Conservation (phyloP, 2,888 invertebrate species). For the Stenotaenia linearis region DNA sequence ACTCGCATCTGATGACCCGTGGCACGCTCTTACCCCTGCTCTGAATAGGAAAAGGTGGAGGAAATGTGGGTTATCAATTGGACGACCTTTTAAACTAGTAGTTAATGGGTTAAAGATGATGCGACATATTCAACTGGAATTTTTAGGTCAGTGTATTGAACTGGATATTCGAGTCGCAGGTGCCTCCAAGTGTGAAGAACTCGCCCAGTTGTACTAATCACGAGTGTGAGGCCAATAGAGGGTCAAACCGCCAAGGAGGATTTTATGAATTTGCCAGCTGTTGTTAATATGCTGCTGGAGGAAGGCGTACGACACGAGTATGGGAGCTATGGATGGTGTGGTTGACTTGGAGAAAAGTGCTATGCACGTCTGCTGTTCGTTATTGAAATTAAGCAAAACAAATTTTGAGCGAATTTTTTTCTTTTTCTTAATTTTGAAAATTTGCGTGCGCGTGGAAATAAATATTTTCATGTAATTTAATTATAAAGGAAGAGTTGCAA, state of each 20-base stretch:
- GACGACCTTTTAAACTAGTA: slow-evolving; percentile 21
- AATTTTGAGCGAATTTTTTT: not conserved
- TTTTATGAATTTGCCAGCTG: slow-evolving; percentile 21
- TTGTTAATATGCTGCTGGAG: not conserved
- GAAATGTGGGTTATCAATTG: not conserved
- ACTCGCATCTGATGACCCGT: slow-evolving; percentile 8
- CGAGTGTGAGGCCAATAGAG: slow-evolving; percentile 15
- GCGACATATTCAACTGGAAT: slow-evolving; percentile 10
- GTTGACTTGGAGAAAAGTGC: not conserved
- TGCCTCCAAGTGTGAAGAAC: slow-evolving; percentile 17
- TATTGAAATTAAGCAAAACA: slow-evolving; percentile 2
- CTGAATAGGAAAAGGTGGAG: not conserved
- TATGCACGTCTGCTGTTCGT: not conserved
- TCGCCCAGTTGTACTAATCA: slow-evolving; percentile 15
- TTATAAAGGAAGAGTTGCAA: not conserved
- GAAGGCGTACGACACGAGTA: slow-evolving; percentile 6
- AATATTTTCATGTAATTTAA: not conserved
- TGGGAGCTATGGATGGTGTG: not conserved
- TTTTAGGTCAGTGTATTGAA: not conserved
- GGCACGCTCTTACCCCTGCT: not conserved
- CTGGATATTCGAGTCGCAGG: not conserved
- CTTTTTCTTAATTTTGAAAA: not conserved
- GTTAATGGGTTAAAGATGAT: slow-evolving; percentile 24
- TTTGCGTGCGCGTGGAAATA: not conserved
- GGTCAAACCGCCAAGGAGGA: slow-evolving; percentile 26